phyloP scores from a whole-genome alignment of 2,888 invertebrate species.

The Strigamia crassipes region DNA sequence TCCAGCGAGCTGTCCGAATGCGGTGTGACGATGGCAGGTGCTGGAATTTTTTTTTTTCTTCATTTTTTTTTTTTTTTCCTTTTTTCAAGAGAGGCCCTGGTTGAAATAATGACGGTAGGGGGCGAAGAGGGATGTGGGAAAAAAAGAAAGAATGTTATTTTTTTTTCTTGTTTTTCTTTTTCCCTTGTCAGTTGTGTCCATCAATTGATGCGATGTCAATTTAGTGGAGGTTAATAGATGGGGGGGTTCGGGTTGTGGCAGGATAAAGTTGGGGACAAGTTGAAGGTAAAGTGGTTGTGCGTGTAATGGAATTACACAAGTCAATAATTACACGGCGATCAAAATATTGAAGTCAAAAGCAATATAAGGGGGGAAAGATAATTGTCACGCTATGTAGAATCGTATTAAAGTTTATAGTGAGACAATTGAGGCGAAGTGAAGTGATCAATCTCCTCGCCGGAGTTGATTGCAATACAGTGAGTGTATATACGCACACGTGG shows the following conservation, averaged over 20 bases:
- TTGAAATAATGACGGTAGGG: conserved; percentile 21
- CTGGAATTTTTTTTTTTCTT: background rate
- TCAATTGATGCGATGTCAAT: conserved; percentile 7
- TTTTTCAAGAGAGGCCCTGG: background rate
- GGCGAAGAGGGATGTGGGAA: conserved; percentile 26
- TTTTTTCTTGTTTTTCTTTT: background rate
- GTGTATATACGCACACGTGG: no score
- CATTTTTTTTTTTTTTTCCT: background rate
- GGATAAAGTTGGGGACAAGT: background rate
- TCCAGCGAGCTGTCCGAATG: conserved; percentile 6
- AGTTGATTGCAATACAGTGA: no score
- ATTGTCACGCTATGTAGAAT: background rate
- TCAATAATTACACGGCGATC: background rate
- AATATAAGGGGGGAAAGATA: background rate
- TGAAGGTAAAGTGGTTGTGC: background rate
- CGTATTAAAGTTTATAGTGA: background rate
- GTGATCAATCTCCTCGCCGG: background rate
- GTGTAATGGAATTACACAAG: conserved; percentile 16
- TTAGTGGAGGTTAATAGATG: background rate
- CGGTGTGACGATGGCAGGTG: conserved; percentile 11
- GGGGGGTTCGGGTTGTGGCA: background rate
- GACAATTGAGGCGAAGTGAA: background rate
- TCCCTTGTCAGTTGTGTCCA: conserved; percentile 1
- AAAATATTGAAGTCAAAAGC: background rate
- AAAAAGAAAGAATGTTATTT: conserved; percentile 5